Base-by-base conservation (phyloP, 2,797 vertebrate genomes). In the Peromyscus eremicus region DNA sequence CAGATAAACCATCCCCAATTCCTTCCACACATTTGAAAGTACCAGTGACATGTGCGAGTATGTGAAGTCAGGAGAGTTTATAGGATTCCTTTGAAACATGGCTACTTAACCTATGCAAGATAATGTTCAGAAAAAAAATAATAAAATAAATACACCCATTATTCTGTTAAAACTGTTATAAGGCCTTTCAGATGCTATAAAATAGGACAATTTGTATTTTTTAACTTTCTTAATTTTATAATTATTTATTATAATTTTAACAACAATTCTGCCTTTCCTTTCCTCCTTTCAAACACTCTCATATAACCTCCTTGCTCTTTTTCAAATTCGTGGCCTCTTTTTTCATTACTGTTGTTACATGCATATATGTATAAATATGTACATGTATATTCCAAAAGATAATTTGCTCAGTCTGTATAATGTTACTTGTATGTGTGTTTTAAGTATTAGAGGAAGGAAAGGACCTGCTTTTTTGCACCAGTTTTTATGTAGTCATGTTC, bases 61-160 rank as follows among this genome's bases (percentile, higher is more conserved):
- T 93, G 13, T 52, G 90, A 49, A 12, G 12, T 76, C 70, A 14
- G 27, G 13, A 81, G 17, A 14, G 5, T 94, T 97, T 90, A 68
- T 4, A 92, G 11, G 95, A 89, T 75, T 90, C 14, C 62, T 40
- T 57, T 93, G 73, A 29, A 94, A 83, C 86, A 92, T 95, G 79
- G 6, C 34, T 60, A 77, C 14, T 91, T 89, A 85, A 86, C 86
- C 86, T 94, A 80, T 71, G 23, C 21, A 87, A 76, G 11, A 83
- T 90, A 95, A 95, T 57, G 12, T 62, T 92, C 66, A 88, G 66
- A 91, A 95, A 93, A 68, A 83, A 91, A 90, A 80, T 79, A 86
- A 13, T 32, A 94, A 88, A 96, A 27, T 73, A 91, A 71, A n/a
- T 96, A 64, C 84, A 89, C 89, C 11, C 37, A 64, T 95, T 13